These are phyloP conservation scores for Anabacerthia variegaticeps DNA, from an alignment of 2,797 vertebrate species.

Conservation along the genomic window DNA sequence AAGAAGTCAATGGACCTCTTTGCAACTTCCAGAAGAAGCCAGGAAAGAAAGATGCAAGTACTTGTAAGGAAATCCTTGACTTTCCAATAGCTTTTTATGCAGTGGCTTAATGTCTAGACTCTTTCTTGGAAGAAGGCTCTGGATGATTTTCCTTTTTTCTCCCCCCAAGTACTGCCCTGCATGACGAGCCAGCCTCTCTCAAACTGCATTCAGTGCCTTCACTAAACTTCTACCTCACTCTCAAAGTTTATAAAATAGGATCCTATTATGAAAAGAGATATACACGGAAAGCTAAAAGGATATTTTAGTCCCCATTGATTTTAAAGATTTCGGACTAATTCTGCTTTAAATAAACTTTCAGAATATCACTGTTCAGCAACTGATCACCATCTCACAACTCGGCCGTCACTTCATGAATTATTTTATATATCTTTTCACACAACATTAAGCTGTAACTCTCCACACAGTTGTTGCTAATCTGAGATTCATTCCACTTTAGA, in stretches of 20 bases:
- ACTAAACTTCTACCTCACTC: neutral
- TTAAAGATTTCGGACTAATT: neutral
- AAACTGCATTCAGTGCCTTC: neutral
- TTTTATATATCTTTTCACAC: neutral
- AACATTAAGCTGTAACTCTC: neutral
- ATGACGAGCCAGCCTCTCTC: neutral
- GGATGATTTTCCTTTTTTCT: neutral
- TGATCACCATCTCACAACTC: neutral
- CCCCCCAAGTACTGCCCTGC: neutral
- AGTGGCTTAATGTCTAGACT: slow-evolving; percentile 58
- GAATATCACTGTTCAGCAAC: neutral
- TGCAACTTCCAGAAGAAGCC: slow-evolving; percentile 38
- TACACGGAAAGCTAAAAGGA: neutral
- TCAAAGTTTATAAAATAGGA: neutral
- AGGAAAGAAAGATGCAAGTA: slow-evolving; percentile 51
- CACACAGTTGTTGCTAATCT: neutral
- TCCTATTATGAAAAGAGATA: neutral
- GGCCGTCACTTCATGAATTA: neutral
- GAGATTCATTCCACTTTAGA: neutral
- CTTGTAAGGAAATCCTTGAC: slow-evolving; percentile 46
- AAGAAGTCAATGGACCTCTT: slow-evolving; percentile 11
- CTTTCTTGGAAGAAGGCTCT: slow-evolving; percentile 43
- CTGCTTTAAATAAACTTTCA: neutral
- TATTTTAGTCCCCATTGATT: neutral
- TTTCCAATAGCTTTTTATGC: slow-evolving; percentile 38